phyloP scores from a whole-genome alignment of 64 coral and sea anemone species.

The Montipora cactus region DNA sequence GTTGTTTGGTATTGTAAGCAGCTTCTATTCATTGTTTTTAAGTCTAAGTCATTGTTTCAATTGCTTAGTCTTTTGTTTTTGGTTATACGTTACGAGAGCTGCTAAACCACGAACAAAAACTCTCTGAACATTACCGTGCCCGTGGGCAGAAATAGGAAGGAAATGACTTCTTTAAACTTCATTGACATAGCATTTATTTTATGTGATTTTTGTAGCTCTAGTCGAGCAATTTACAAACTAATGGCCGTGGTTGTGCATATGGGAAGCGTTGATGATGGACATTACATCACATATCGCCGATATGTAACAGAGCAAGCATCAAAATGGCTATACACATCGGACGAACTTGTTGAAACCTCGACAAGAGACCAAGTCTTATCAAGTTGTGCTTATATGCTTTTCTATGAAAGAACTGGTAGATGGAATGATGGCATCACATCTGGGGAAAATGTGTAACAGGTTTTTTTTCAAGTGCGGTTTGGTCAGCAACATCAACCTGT shows the following conservation, averaged over 20 bases:
- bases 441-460: not conserved
- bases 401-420: constrained; percentile 76
- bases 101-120: no score
- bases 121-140: no score
- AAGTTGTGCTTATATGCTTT: constrained; percentile 92
- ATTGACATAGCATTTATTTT: not conserved
- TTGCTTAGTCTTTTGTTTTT: no score
- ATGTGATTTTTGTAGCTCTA: constrained; percentile 2
- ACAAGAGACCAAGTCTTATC: constrained; percentile 81
- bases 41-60: no score
- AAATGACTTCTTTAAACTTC: no score
- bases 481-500: not conserved
- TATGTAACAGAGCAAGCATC: constrained; percentile 40
- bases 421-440: not conserved
- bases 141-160: no score
- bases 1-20: no score
- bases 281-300: constrained; percentile 97
- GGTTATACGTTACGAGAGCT: no score
- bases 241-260: constrained; percentile 94
- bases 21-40: no score
- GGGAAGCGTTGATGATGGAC: constrained; percentile 88
- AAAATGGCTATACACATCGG: constrained; percentile 84
- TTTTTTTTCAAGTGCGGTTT: not conserved
- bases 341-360: constrained; percentile 72
- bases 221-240: constrained; percentile 70